Evolutionary conservation across 2,797 vertebrate species (phyloP), one percentile per base, ranked within the genome.

Genomic region (Bovichtus variegatus): DNA sequence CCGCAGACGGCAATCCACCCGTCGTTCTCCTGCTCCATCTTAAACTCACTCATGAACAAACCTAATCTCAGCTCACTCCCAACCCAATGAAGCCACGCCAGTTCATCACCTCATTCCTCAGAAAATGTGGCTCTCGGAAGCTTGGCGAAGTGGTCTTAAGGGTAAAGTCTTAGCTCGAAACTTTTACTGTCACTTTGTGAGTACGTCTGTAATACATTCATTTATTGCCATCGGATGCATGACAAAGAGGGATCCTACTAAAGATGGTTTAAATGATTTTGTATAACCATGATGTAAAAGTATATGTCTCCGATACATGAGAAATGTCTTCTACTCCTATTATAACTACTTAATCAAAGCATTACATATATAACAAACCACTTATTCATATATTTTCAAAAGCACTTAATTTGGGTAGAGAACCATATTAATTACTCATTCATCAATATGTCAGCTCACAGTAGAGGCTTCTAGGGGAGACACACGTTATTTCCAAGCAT

Each of bases 401-500:
- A 62, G 27, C 40, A 27, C 2, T 59, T 51, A 6, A 68, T 41
- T 58, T 58, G 43, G 11, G 46, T 12, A 12, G 41, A 67, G 47
- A 69, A 41, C 25, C 21, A 64, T 51, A 59, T 68, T 72, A 73
- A 76, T 79, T 29, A 51, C 51, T 53, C 18, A 34, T 75, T 71
- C 18, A 40, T 76, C 71, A 64, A 40, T 18, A 57, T 66, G 43
- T 79, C 66, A 73, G 55, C 34, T 76, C 43, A 82, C 19, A 66
- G 64, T 62, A 57, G 40, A 25, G 53, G 44, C 64, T 75, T 63
- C 58, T 34, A 77, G 10, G 16, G 64, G 7, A 67, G 63, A 62
- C 72, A 57, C 36, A 74, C 74, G 71, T 78, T 84, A 74, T 58
- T 78, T 74, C 82, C 58, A 81, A 74, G 69, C 50, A 19, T 23